Percentiles rank a stretch among this genome's conserved stretches.
These are phyloP conservation scores for Stegodyphus mimosarum DNA, from an alignment of 1,140 invertebrate genomes.

Conservation along the genomic window DNA sequence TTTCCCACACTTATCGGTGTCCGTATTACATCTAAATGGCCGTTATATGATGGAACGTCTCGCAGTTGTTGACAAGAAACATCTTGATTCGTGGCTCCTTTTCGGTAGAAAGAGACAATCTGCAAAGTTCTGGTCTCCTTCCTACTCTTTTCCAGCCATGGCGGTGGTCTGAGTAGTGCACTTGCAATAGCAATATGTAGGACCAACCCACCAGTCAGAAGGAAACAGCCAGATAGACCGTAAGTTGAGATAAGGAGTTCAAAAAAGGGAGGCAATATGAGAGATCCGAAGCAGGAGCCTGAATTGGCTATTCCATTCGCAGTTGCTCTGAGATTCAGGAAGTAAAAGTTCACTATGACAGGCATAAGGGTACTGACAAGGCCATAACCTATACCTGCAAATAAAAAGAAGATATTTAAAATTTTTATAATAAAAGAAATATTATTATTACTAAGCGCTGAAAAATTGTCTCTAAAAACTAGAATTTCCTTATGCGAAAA, in stretches of 20 bases:
- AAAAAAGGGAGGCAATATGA: conserved; percentile 81
- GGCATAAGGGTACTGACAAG: conserved; percentile 85
- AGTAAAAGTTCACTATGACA: conserved; percentile 89
- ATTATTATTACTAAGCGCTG: too few relatives aligned
- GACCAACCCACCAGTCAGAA: conserved; percentile 83
- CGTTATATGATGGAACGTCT: too few relatives aligned
- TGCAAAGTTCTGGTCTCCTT: too few relatives aligned
- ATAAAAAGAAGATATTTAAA: neutral
- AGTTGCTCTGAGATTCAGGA: conserved; percentile 80
- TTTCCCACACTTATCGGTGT: too few relatives aligned
- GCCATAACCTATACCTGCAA: conserved; percentile 79
- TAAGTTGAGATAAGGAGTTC: conserved; percentile 64
- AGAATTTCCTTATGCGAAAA: too few relatives aligned
- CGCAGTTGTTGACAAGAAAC: too few relatives aligned
- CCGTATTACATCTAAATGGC: too few relatives aligned
- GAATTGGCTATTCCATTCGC: conserved; percentile 91
- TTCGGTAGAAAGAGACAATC: too few relatives aligned
- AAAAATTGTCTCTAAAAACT: too few relatives aligned
- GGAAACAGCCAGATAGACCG: conserved; percentile 67
- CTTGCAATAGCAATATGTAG: conserved; percentile 85
- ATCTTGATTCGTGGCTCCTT: too few relatives aligned
- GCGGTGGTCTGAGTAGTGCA: conserved; percentile 76
- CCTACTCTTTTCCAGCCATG: neutral
- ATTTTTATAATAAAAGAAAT: neutral
- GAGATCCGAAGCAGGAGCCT: conserved; percentile 85